Evolutionary conservation across 2,888 invertebrate genomes (phyloP), one percentile per base, ranked within the genome.

Genomic region (Euproctis similis): DNA sequence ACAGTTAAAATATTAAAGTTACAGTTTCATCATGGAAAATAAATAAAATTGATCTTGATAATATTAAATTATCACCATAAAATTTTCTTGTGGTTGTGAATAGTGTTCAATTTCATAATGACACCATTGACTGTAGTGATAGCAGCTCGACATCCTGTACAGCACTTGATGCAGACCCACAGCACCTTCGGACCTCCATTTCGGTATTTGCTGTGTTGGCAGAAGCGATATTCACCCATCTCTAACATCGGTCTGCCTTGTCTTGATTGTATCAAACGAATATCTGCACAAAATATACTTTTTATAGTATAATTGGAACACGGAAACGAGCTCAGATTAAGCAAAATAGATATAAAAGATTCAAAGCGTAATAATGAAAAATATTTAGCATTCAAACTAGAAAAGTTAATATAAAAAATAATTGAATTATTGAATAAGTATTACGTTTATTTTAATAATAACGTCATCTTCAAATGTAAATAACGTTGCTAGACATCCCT

Each of bases 241-340:
- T 50, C 36, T 1, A 66, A 40, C 17, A 62, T 35, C 0, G 61
- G 64, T 11, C 57, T 63, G 2, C 67, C 67, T 9, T 31, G 42
- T 10, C 29, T 39, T 1, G 53, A 33, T 18, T 13, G 31, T 2
- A 32, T 28, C 24, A 35, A 39, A 12, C 14, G 30, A 4, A 40
- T 24, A 13, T 30, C 36, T 10, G 26, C 27, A 19, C 18, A 1
- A 28, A 8, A 24, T 20, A 24, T 36, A 34, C 34, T 4, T 14
- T 14, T 14, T n/a, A n/a, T n/a, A n/a, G n/a, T n/a, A n/a, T n/a
- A n/a, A n/a, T n/a, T n/a, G n/a, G n/a, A n/a, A n/a, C n/a, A n/a
- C n/a, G n/a, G n/a, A n/a, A n/a, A n/a, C n/a, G n/a, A n/a, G n/a
- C n/a, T n/a, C n/a, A n/a, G n/a, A n/a, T n/a, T n/a, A n/a, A n/a